Base-by-base conservation (phyloP, 2,797 vertebrate genomes). In the Gambusia yucatana region DNA sequence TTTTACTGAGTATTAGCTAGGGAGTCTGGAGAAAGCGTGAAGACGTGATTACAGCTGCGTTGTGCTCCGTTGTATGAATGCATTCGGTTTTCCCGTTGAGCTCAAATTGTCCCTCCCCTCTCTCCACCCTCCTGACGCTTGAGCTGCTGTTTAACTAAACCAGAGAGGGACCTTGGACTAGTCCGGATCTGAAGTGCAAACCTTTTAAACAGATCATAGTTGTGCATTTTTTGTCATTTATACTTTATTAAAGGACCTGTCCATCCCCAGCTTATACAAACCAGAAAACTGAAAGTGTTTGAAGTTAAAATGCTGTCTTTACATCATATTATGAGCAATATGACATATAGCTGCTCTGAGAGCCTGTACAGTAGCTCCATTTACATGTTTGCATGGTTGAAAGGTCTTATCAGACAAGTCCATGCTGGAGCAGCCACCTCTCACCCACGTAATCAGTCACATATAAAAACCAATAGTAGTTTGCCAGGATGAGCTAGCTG, bases 391-490 rank as follows among this genome's bases (percentile, higher is more conserved):
- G 81, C 48, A 57, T 83, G 81, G 72, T 67, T 79, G 73, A 47
- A 67, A 77, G 73, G 52, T 50, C 82, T 94, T 94, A 93, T 94
- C 89, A 87, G 89, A 46, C 20, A 63, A 88, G 85, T 81, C 81
- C 79, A 72, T 79, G 77, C 81, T 77, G 79, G 80, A 83, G 89
- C 84, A 73, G 86, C 83, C 83, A 92, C 92, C 94, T 93, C 88
- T 95, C 87, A 92, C 92, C 94, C 89, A 90, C 77, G 86, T 94
- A 94, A 95, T 95, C 87, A 84, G 93, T 96, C 87, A 94, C 91
- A 72, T 92, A 94, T 94, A 93, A 95, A 95, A 92, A 87, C 81
- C 89, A 88, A 92, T 44, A 93, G 77, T 44, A 75, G 78, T 81
- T 20, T 70, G 48, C 36, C 50, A 14, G 76, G 78, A 82, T 74